phyloP scores from a whole-genome alignment of 2,113 vertebrate genomes.

The Calonectris borealis region DNA sequence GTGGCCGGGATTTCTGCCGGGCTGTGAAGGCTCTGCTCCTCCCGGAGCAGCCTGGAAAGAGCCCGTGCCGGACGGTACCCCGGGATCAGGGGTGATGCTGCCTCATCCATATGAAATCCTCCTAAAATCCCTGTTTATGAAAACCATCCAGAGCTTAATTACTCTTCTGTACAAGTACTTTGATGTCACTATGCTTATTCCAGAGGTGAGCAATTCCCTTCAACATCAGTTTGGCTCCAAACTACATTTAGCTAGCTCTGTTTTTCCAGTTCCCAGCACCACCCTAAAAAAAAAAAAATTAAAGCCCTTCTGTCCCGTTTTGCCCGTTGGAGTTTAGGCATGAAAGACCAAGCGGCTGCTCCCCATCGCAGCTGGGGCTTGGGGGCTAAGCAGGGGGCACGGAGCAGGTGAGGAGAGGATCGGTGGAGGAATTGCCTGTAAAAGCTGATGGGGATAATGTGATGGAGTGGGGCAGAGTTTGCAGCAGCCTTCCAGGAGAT shows the following conservation, averaged over 20 bases:
- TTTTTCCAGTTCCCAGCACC: background rate
- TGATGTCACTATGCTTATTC: background rate
- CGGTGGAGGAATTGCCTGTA: background rate
- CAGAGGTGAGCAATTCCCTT: background rate
- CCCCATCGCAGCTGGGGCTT: background rate
- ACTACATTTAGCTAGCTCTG: background rate
- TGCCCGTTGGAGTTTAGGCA: background rate
- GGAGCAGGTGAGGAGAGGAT: background rate
- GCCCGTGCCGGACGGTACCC: accelerated
- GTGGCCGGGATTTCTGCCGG: background rate
- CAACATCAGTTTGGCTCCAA: background rate
- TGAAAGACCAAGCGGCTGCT: background rate
- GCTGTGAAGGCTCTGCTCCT: background rate
- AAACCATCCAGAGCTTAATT: background rate
- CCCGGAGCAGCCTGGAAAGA: background rate
- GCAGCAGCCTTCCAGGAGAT: background rate
- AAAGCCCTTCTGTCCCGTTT: background rate
- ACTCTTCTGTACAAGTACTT: background rate
- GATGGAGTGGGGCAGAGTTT: background rate
- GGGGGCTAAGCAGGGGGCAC: background rate
- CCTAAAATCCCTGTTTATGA: background rate
- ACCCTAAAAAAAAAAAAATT: background rate
- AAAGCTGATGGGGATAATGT: too few relatives aligned
- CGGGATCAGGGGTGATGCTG: accelerated
- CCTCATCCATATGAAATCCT: background rate